phyloP scores from a whole-genome alignment of 2,888 invertebrate genomes.

The Meiosimyza decipiens region DNA sequence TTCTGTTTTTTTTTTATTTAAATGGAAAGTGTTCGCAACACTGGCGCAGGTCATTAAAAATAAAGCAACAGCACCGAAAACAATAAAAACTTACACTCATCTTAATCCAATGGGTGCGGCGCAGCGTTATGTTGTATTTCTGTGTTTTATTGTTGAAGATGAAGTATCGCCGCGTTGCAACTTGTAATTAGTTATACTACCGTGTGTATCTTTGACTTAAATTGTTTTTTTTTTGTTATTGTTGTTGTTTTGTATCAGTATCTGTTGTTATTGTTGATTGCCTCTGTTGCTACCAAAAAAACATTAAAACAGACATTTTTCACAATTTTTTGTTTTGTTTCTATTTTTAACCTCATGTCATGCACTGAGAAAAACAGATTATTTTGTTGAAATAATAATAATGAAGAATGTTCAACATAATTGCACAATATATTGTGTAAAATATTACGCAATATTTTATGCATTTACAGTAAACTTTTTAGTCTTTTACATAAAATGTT shows the following conservation, averaged over 20 bases:
- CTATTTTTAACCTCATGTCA: neutral
- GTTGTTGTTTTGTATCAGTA: constrained; percentile 26
- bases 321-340: neutral
- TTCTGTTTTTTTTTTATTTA: neutral
- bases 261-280: constrained; percentile 34
- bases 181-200: constrained; percentile 62
- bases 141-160: neutral
- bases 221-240: neutral
- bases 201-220: constrained; percentile 25
- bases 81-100: no score
- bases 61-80: constrained; percentile 1
- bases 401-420: no score
- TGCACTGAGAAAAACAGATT: no score
- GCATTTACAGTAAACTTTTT: no score
- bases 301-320: neutral
- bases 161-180: constrained; percentile 39
- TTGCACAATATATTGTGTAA: neutral
- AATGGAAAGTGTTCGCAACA: constrained; percentile 21
- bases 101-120: no score
- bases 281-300: constrained; percentile 14
- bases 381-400: no score
- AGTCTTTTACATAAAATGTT: no score
- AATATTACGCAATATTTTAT: no score
- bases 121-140: no score
- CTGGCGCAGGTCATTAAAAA: constrained; percentile 21